These are phyloP conservation scores for Delia radicum DNA, from an alignment of 1,140 invertebrate species.

Conservation along the genomic window DNA sequence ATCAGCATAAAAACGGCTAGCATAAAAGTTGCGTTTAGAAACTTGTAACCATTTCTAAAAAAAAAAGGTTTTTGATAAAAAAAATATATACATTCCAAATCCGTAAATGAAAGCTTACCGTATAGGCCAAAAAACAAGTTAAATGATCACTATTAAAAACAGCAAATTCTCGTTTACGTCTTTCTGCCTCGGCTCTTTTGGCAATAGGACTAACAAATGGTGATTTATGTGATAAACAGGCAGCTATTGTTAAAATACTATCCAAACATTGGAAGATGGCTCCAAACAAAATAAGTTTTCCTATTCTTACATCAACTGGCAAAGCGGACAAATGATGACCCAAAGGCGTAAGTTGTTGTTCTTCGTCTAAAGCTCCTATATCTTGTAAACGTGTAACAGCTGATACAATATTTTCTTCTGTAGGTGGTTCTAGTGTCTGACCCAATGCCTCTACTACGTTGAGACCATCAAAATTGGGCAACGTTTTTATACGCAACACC, in stretches of 20 bases:
- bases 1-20: constrained; percentile 67
- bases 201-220: constrained; percentile 78
- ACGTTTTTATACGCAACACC: constrained; percentile 83
- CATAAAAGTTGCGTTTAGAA: constrained; percentile 60
- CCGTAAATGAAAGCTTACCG: constrained; percentile 56
- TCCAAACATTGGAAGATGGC: constrained; percentile 92
- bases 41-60: constrained; percentile 73
- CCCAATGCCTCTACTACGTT: constrained; percentile 69
- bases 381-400: constrained; percentile 76
- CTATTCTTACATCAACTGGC: constrained; percentile 87
- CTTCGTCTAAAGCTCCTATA: constrained; percentile 83
- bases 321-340: constrained; percentile 86
- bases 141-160: constrained; percentile 78
- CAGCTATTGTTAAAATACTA: constrained; percentile 90
- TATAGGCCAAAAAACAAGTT: constrained; percentile 75
- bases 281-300: constrained; percentile 87
- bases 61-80: constrained; percentile 17
- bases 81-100: too few relatives aligned
- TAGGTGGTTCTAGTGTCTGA: constrained; percentile 79
- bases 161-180: constrained; percentile 71
- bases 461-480: constrained; percentile 67
- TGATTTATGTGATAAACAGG: constrained; percentile 82
- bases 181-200: constrained; percentile 69
- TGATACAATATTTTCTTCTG: constrained; percentile 71
- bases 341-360: constrained; percentile 79